Conservation (phyloP, 2,113 vertebrate genomes). For the Carassius gibelio region DNA sequence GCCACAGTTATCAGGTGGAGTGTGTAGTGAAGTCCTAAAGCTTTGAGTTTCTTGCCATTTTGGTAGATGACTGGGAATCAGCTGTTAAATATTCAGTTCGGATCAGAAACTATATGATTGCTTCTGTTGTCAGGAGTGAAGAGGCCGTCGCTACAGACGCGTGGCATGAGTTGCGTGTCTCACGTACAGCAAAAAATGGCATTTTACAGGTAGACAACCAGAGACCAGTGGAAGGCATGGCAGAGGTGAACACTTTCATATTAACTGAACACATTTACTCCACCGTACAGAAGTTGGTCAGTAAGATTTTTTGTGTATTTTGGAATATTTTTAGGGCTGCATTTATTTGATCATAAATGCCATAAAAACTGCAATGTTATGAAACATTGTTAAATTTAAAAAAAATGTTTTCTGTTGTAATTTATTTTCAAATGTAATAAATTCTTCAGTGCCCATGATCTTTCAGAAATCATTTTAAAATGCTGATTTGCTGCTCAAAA, state of each 20-base stretch:
- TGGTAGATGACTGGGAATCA: not conserved
- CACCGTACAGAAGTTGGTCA: not conserved
- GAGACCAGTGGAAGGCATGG: slow-evolving; percentile 82
- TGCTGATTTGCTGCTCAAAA: not conserved
- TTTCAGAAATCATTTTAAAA: not conserved
- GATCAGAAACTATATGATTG: not conserved
- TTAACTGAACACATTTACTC: not conserved
- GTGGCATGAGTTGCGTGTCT: slow-evolving; percentile 90
- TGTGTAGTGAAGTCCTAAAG: not conserved
- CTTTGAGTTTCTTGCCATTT: not conserved
- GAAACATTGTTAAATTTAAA: not conserved
- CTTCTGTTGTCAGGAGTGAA: slow-evolving; percentile 78
- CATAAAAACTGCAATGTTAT: not conserved
- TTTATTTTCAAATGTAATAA: not conserved
- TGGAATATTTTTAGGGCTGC: not conserved
- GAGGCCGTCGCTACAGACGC: slow-evolving; percentile 80
- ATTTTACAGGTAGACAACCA: slow-evolving; percentile 93
- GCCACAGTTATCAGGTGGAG: slow-evolving; percentile 82
- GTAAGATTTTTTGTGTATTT: not conserved
- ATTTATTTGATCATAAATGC: not conserved
- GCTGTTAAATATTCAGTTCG: not conserved
- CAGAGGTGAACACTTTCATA: slow-evolving; percentile 78
- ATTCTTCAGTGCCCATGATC: not conserved
- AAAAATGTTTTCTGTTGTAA: no score
- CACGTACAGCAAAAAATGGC: slow-evolving; percentile 90